These are phyloP conservation scores for Heliocidaris tuberculata DNA, from an alignment of 35 echinoderm and acorn worm species.

Conservation along the genomic window DNA sequence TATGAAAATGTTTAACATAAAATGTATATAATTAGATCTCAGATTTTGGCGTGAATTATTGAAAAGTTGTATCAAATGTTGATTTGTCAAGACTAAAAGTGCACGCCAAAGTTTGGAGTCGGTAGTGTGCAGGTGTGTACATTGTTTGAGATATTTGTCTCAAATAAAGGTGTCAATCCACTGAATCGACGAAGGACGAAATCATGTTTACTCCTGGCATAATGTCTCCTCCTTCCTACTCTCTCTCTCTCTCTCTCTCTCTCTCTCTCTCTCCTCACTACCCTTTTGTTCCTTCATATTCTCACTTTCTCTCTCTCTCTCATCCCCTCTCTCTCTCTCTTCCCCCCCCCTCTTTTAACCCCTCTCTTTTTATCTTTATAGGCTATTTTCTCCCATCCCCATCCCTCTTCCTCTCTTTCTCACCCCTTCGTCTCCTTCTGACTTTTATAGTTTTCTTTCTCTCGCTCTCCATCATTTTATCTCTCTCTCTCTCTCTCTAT, in stretches of 20 bases:
- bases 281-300: neutral
- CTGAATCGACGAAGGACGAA: neutral
- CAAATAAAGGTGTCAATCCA: neutral
- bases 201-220: neutral
- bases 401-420: too few relatives aligned
- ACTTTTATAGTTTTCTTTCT: too few relatives aligned
- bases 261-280: neutral
- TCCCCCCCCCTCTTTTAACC: neutral
- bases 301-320: neutral
- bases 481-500: too few relatives aligned
- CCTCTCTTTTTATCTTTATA: too few relatives aligned
- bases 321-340: neutral
- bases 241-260: neutral
- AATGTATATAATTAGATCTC: too few relatives aligned
- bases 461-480: too few relatives aligned
- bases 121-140: neutral
- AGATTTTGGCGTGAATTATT: too few relatives aligned
- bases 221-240: neutral
- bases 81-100: too few relatives aligned
- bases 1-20: too few relatives aligned
- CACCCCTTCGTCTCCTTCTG: too few relatives aligned
- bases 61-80: too few relatives aligned
- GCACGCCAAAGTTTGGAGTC: neutral
- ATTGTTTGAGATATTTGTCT: slow-evolving; percentile 13
- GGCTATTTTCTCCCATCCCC: too few relatives aligned